Base-by-base conservation (phyloP, 2,888 invertebrate genomes). In the Chloroclystis v-ata region DNA sequence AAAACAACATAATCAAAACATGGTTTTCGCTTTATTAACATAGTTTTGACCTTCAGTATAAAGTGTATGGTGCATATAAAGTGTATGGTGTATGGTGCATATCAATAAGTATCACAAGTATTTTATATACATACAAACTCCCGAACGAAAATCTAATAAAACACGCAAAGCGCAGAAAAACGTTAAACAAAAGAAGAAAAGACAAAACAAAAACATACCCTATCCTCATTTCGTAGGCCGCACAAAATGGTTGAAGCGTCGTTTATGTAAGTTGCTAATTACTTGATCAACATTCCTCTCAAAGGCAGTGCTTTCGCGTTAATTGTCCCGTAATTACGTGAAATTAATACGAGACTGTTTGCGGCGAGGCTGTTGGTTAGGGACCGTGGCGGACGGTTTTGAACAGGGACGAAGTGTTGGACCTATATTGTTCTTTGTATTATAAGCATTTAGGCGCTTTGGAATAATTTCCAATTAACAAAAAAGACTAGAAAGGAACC, bases 221-320 rank as follows among this genome's bases (percentile, higher is more conserved):
- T 50, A 52, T 54, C 52, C 20, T 4, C 5, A 4, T 5, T 20
- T 20, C 20, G 20, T 20, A 2, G 20, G 3, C 5, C 42, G 29
- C n/a, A 28, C 20, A 47, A 50, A 47, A 37, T 20, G 20, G 30
- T 42, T 24, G 28, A 28, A 26, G 42, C 61, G 63, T 67, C 61
- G 63, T 67, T 71, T 72, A 69, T 65, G 72, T 71, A 75, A 81
- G 67, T 78, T 79, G 75, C 76, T 82, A 82, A 84, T 83, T 82
- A 83, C 79, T 78, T 78, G 73, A 77, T 75, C 73, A 78, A 82
- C 82, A 82, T 75, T 76, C 77, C 70, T 43, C 52, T 71, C 74
- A 78, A 75, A 80, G 78, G 73, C 73, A 64, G 20, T 20, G 35
- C 41, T 28, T 13, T 14, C 20, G 39, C 47, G 56, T 47, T 57